These are phyloP conservation scores for Sycophaga agraensis DNA, from an alignment of 1,140 invertebrate species.

Conservation along the genomic window DNA sequence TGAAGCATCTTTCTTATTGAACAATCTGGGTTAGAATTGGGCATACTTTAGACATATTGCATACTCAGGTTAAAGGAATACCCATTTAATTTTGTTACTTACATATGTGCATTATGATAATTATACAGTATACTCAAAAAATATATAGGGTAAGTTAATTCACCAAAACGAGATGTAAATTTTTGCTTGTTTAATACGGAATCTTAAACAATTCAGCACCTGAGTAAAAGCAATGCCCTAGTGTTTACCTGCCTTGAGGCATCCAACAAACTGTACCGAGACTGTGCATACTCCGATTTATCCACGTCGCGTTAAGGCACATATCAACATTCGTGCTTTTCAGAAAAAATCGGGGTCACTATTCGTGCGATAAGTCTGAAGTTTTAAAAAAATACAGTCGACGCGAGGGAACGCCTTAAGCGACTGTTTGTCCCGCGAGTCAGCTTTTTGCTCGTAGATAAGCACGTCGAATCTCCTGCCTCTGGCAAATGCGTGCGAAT, in stretches of 20 bases:
- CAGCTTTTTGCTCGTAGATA: background rate
- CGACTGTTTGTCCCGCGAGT: slow-evolving; percentile 9
- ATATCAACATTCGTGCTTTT: too few relatives aligned
- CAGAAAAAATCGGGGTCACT: slow-evolving; percentile 8
- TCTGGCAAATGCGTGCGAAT: too few relatives aligned
- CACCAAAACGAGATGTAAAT: too few relatives aligned
- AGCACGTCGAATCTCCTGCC: slow-evolving; percentile 7
- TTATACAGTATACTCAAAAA: too few relatives aligned
- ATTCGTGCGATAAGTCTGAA: slow-evolving; percentile 15
- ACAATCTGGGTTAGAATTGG: too few relatives aligned
- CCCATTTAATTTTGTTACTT: too few relatives aligned
- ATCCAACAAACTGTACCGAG: background rate
- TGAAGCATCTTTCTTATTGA: too few relatives aligned
- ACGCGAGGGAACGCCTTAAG: background rate
- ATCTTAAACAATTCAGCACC: background rate
- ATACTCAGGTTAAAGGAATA: too few relatives aligned
- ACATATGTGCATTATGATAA: too few relatives aligned
- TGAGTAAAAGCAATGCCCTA: background rate
- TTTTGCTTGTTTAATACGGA: too few relatives aligned
- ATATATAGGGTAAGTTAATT: too few relatives aligned
- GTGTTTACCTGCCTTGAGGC: background rate
- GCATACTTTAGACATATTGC: too few relatives aligned
- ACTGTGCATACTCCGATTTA: slow-evolving; percentile 14
- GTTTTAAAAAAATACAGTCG: background rate
- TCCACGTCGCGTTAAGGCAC: background rate